Evolutionary conservation across 2,113 vertebrate species (phyloP).

Genomic region (Microtus richardsoni): DNA sequence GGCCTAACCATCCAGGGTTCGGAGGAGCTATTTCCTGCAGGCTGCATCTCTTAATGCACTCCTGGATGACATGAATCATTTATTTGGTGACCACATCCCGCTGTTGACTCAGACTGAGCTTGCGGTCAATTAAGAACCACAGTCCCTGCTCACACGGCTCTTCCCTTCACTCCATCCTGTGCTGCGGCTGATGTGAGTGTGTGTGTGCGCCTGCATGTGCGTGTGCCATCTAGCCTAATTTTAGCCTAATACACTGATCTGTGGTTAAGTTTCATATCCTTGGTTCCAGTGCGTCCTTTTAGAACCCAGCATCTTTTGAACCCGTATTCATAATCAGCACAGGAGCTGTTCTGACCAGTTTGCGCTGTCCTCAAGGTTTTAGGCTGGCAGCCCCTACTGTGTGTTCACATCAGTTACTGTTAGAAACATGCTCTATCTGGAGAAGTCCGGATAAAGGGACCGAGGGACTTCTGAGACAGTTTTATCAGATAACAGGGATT

Average conservation of each 20-base stretch:
- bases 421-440: background rate
- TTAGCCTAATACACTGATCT: slow-evolving; percentile 16
- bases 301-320: background rate
- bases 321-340: background rate
- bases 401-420: background rate
- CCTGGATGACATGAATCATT: slow-evolving; percentile 49
- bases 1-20: background rate
- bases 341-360: background rate
- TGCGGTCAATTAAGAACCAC: slow-evolving; percentile 81
- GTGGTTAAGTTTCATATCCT: slow-evolving; percentile 14
- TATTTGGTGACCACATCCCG: slow-evolving; percentile 72
- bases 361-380: slow-evolving; percentile 49
- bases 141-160: slow-evolving; percentile 14
- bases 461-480: background rate
- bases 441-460: background rate
- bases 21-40: slow-evolving; percentile 65
- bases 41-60: slow-evolving; percentile 62
- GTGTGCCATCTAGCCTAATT: slow-evolving; percentile 21
- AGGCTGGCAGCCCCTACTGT: background rate
- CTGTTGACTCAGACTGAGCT: slow-evolving; percentile 68
- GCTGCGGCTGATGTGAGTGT: background rate
- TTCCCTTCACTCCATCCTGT: slow-evolving; percentile 45
- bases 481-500: background rate
- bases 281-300: background rate
- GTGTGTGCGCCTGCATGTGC: too few relatives aligned